Base-by-base conservation (phyloP, 2,888 invertebrate species). In the Drosophila prolongata region DNA sequence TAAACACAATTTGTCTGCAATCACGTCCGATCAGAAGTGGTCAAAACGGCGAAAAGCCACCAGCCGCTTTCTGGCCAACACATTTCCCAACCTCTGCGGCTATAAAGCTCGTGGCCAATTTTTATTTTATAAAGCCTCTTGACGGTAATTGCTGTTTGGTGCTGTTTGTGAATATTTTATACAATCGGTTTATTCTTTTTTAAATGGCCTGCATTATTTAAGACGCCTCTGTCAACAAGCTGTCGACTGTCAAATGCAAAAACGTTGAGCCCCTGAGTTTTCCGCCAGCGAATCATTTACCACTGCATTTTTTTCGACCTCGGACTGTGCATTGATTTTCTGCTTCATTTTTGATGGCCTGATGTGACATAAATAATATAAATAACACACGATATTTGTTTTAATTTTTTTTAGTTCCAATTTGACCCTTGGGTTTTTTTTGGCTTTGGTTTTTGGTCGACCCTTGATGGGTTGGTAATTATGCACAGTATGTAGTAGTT, bases 161-260 rank as follows among this genome's bases (percentile, higher is more conserved):
- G 40, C 11, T 34, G 30, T 3, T 42, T 47, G 43, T 47, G 43
- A 43, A 64, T 68, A 56, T 56, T 16, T 50, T 16, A 44, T 65
- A 59, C 47, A n/a, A 24, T 35, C 55, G 37, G 35, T 43, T 44
- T 56, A 49, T 55, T 34, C 35, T 37, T 13, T 44, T 72, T 57
- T 57, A 46, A 64, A 55, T 76, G 78, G 73, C 64, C 44, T 73
- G 46, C 77, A 81, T 80, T 73, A 83, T 83, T 83, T 47, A 80
- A 76, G 67, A 58, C 44, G 44, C 43, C 49, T 30, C 35, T 70
- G 64, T 62, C 70, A 70, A 56, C 38, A n/a, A 44, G 49, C 59
- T 76, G 78, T 47, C 47, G 53, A 27, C 64, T 38, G 55, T 60
- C 71, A 76, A 58, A 54, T 65, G 62, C 61, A 65, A 47, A 69